Conservation (phyloP, 2,797 vertebrate genomes). For the Monodelphis domestica region DNA sequence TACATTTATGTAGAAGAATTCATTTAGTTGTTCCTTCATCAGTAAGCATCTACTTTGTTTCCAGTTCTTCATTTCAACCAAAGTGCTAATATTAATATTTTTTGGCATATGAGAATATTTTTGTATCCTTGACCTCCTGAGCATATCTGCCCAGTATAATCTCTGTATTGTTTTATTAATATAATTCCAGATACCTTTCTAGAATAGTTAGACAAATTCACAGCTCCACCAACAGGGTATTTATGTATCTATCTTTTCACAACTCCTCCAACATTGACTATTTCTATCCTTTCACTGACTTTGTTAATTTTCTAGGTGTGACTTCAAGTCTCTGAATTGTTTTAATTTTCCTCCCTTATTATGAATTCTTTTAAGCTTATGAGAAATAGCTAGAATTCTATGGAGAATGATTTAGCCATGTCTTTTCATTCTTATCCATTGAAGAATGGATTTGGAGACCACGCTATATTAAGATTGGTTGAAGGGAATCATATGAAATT, state of each 20-base stretch:
- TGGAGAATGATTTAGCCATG: neutral
- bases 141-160: neutral
- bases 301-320: neutral
- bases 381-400: neutral
- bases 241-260: neutral
- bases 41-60: neutral
- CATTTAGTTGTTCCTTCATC: neutral
- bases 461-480: neutral
- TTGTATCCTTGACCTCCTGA: neutral
- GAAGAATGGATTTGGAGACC: neutral
- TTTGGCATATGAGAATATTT: neutral
- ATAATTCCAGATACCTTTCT: neutral
- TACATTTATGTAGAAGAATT: neutral
- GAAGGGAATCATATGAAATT: neutral
- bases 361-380: neutral
- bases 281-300: neutral
- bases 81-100: neutral
- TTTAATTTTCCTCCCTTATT: neutral
- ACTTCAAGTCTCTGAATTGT: neutral
- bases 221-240: neutral
- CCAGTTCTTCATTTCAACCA: neutral
- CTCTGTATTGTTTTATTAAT: neutral
- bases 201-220: neutral
- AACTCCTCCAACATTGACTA: neutral
- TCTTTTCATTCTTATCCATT: neutral